Conservation (phyloP, 2,113 vertebrate species). For the Leptobrachium ailaonicum region DNA sequence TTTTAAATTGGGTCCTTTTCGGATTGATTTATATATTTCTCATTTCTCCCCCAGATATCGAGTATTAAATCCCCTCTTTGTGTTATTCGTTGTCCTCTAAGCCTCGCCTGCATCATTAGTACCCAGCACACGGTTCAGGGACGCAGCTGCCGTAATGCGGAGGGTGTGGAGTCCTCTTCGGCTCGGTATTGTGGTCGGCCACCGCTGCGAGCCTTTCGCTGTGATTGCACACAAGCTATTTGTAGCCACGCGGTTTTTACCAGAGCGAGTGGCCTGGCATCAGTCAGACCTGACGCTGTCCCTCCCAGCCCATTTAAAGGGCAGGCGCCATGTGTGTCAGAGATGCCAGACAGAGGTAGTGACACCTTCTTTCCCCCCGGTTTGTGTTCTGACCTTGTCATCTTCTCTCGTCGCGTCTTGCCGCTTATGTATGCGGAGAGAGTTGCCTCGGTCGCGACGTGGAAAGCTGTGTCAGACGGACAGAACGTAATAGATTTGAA, state of each 20-base stretch:
- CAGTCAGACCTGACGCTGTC: constrained; percentile 27
- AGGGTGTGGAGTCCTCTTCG: constrained; percentile 2
- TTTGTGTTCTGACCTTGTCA: neutral
- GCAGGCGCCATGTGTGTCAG: no score
- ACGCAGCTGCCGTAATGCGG: constrained; percentile 34
- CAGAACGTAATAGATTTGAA: neutral
- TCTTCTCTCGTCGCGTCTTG: no score
- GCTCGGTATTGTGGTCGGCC: constrained; percentile 36
- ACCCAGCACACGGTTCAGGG: neutral
- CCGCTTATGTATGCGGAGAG: no score
- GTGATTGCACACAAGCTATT: neutral
- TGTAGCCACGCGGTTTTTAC: constrained; percentile 29
- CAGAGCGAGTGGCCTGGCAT: constrained; percentile 3
- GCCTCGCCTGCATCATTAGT: no score
- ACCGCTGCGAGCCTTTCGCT: constrained; percentile 34
- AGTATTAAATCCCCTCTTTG: no score
- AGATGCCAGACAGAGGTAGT: neutral
- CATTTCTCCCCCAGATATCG: no score
- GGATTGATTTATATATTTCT: no score
- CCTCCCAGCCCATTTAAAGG: neutral
- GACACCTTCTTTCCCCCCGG: neutral
- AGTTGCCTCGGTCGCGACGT: no score
- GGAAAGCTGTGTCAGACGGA: no score
- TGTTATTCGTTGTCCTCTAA: no score
- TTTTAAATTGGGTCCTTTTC: no score